phyloP scores from a whole-genome alignment of 2,797 vertebrate genomes.

The Macroramphosus scolopax region DNA sequence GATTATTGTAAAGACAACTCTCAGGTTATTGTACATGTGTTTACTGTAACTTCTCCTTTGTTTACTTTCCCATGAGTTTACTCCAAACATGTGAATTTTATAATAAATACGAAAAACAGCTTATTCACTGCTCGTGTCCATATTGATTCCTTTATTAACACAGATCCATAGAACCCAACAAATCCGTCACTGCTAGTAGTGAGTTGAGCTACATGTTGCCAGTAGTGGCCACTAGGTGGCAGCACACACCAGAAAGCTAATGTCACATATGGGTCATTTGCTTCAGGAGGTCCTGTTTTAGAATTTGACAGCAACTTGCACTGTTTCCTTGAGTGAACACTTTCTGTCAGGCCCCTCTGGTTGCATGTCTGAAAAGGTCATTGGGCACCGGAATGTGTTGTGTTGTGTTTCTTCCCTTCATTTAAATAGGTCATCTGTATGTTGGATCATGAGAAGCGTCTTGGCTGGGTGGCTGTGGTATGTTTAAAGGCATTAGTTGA shows the following conservation, averaged over 20 bases:
- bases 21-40: slow-evolving; percentile 8
- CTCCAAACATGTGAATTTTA: not conserved
- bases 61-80: slow-evolving; percentile 1
- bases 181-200: not conserved
- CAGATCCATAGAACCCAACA: not conserved
- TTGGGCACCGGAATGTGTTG: not conserved
- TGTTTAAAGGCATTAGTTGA: slow-evolving; percentile 51
- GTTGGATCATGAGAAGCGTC: too few species aligned
- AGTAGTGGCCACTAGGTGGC: slow-evolving; percentile 54
- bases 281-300: not conserved
- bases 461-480: slow-evolving; percentile 22
- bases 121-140: not conserved
- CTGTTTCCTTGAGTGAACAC: not conserved
- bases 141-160: not conserved
- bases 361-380: slow-evolving; percentile 28
- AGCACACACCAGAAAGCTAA: slow-evolving; percentile 12
- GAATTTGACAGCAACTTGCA: slow-evolving; percentile 7
- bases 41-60: slow-evolving; percentile 1
- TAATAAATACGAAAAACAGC: slow-evolving; percentile 15
- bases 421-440: too few species aligned
- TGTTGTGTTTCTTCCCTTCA: slow-evolving; percentile 15
- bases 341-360: slow-evolving; percentile 11
- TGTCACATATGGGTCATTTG: slow-evolving; percentile 2
- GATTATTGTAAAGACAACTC: not conserved
- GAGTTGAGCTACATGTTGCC: not conserved